phyloP scores from a whole-genome alignment of 2,888 invertebrate species.

The Caenorhabditis macrosperma region DNA sequence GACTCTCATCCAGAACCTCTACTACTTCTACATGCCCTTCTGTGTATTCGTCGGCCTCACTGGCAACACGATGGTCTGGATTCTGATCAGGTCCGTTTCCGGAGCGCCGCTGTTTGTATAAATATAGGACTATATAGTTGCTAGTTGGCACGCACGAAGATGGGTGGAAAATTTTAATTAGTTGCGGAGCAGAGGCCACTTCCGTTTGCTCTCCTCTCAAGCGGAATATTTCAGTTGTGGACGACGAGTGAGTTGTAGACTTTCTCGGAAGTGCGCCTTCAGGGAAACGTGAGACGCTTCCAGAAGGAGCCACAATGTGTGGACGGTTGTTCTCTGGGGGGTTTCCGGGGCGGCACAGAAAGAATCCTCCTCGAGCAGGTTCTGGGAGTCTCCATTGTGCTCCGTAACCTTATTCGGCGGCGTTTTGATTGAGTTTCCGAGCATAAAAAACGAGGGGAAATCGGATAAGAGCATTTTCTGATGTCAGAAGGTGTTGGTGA shows the following conservation, averaged over 20 bases:
- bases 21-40: conserved; percentile 76
- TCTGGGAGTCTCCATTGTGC: not conserved
- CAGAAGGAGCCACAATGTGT: no score
- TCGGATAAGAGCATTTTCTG: not conserved
- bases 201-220: conserved; percentile 21
- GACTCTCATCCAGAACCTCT: conserved; percentile 65
- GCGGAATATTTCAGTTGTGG: conserved; percentile 18
- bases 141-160: conserved; percentile 14
- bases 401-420: not conserved
- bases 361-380: not conserved
- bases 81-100: conserved; percentile 72
- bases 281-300: no score
- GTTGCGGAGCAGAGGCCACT: conserved; percentile 30
- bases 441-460: not conserved
- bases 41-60: conserved; percentile 76
- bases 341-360: not conserved
- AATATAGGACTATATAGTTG: conserved; percentile 20
- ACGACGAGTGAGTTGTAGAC: not conserved
- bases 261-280: conserved; percentile 22
- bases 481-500: not conserved
- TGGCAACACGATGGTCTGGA: conserved; percentile 78
- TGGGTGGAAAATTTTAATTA: conserved; percentile 47
- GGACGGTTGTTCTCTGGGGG: not conserved
- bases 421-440: not conserved
- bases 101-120: conserved; percentile 1